These are phyloP conservation scores for Chymomyza amoena DNA, from an alignment of 2,888 invertebrate species.

Conservation along the genomic window DNA sequence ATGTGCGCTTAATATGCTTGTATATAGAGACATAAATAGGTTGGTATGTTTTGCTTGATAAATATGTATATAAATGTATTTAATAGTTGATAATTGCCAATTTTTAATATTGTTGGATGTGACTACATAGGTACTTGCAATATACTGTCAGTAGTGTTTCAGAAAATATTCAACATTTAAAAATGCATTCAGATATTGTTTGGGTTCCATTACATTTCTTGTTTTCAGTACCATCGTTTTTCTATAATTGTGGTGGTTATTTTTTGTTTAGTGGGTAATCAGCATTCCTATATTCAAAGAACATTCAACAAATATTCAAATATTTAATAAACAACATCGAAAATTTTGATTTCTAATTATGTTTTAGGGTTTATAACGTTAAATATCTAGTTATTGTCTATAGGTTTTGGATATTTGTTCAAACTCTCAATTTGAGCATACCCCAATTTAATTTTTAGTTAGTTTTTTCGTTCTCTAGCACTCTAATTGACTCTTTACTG, in stretches of 20 bases:
- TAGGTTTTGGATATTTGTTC: conserved; percentile 54
- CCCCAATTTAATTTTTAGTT: conserved; percentile 11
- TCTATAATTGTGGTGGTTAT: neutral
- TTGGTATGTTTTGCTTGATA: conserved; percentile 8
- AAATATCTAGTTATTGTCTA: conserved; percentile 73
- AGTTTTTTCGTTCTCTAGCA: conserved; percentile 38
- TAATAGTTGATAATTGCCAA: conserved; percentile 30
- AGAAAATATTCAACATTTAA: conserved; percentile 62
- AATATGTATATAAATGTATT: conserved; percentile 20
- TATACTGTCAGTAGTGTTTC: conserved; percentile 54
- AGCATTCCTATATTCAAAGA: conserved; percentile 60
- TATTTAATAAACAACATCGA: conserved; percentile 46
- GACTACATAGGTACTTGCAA: conserved; percentile 33
- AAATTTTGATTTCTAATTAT: conserved; percentile 47
- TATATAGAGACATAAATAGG: conserved; percentile 29
- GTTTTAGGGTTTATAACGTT: conserved; percentile 41
- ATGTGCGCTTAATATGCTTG: too few relatives aligned
- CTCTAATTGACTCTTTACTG: conserved; percentile 57
- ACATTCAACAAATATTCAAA: conserved; percentile 34
- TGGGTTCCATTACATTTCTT: conserved; percentile 37
- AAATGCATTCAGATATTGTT: conserved; percentile 62
- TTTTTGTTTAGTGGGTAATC: conserved; percentile 39
- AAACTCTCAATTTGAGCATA: conserved; percentile 10
- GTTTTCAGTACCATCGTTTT: neutral
- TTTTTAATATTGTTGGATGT: neutral